A percentile compares a stretch with the other conserved stretches of the same genome.
phyloP scores from a whole-genome alignment of 2,797 vertebrate genomes.

The Setipinna tenuifilis region DNA sequence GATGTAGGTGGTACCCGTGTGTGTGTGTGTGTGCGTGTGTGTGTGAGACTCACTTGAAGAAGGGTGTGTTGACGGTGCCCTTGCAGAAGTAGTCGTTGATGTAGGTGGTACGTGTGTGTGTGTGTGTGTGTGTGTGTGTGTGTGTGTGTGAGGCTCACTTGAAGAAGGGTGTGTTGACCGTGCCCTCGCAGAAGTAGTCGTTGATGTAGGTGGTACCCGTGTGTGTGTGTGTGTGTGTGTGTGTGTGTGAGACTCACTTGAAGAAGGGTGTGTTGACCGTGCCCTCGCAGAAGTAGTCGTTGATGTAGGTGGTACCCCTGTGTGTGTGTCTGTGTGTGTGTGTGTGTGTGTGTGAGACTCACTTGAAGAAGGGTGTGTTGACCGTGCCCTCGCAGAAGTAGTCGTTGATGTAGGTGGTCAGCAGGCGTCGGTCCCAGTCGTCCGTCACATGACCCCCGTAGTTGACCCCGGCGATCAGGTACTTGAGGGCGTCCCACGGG shows the following conservation, averaged over 20 bases:
- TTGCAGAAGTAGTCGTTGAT: no score
- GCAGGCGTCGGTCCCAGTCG: conserved; percentile 86
- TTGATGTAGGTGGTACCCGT: conserved; percentile 81
- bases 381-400: conserved; percentile 83
- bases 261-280: no score
- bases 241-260: no score
- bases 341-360: conserved; percentile 41
- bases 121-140: conserved; percentile 31
- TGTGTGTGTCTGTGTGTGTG: conserved; percentile 34
- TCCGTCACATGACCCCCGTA: conserved; percentile 90
- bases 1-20: conserved; percentile 88
- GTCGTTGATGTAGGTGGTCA: conserved; percentile 87
- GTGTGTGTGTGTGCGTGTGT: no score
- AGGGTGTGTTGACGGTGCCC: no score
- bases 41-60: no score
- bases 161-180: conserved; percentile 71
- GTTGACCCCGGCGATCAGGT: conserved; percentile 84
- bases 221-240: no score
- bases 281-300: no score
- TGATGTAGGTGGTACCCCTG: background rate
- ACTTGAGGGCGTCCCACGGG: conserved; percentile 88
- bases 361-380: conserved; percentile 76
- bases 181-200: conserved; percentile 59
- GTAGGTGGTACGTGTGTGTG: background rate
- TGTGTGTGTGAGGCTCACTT: conserved; percentile 66